Evolutionary conservation across 2,797 vertebrate species (phyloP).

Genomic region (Calcarius lapponicus): DNA sequence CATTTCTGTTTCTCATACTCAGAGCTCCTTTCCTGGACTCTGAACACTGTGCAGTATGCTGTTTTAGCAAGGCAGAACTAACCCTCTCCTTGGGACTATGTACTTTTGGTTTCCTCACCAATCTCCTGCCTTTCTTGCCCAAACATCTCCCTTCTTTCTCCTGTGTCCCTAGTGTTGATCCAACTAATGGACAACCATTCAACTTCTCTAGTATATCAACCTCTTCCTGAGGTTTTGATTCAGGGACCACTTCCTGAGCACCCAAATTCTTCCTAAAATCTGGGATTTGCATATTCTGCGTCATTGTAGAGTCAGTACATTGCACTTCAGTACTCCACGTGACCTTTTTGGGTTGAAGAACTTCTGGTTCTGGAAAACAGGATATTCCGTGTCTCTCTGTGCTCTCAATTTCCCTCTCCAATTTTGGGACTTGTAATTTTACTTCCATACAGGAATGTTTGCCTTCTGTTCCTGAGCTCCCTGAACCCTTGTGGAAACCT

Average conservation of each 20-base stretch:
- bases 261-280: background rate
- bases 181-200: background rate
- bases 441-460: background rate
- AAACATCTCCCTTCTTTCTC: background rate
- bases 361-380: background rate
- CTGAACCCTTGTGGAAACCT: background rate
- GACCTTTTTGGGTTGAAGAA: background rate
- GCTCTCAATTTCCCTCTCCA: background rate
- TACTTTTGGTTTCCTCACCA: background rate
- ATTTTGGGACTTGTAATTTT: background rate
- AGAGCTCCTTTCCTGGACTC: background rate
- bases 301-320: background rate
- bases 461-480: background rate
- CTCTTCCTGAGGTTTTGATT: background rate
- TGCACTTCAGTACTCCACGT: background rate
- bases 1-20: background rate
- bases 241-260: background rate
- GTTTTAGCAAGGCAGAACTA: background rate
- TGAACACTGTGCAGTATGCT: background rate
- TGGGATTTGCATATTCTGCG: background rate
- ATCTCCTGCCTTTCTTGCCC: background rate
- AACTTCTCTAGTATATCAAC: background rate
- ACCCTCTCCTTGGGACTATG: background rate
- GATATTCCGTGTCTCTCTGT: background rate
- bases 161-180: background rate